phyloP scores from a whole-genome alignment of 2,797 vertebrate species.

The Poecile montanus region DNA sequence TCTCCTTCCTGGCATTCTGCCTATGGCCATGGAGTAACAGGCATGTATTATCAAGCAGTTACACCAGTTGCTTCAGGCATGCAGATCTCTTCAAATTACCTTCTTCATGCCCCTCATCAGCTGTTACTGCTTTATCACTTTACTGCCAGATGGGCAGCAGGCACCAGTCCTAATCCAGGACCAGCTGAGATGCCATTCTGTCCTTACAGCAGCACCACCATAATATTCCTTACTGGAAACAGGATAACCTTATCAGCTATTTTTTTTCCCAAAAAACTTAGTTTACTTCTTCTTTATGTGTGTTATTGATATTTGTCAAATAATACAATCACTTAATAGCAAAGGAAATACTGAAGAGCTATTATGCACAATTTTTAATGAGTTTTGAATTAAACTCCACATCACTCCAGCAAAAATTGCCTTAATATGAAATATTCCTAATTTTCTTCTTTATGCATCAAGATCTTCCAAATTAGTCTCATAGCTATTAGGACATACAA shows the following conservation, averaged over 20 bases:
- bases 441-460: background rate
- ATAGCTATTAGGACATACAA: background rate
- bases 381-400: background rate
- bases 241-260: background rate
- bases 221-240: slow-evolving; percentile 1
- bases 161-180: background rate
- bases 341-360: background rate
- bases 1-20: background rate
- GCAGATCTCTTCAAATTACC: background rate
- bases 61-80: slow-evolving; percentile 2
- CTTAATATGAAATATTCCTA: background rate
- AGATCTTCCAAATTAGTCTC: background rate
- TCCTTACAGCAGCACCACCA: background rate
- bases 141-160: background rate
- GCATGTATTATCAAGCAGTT: background rate
- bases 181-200: background rate
- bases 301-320: background rate
- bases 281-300: background rate
- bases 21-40: background rate
- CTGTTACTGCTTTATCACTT: slow-evolving; percentile 34
- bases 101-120: slow-evolving; percentile 3
- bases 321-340: background rate
- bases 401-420: background rate
- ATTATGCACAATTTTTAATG: background rate
- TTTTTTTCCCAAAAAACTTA: background rate